Base-by-base conservation (phyloP, 2,888 invertebrate genomes). In the Neria commutata region DNA sequence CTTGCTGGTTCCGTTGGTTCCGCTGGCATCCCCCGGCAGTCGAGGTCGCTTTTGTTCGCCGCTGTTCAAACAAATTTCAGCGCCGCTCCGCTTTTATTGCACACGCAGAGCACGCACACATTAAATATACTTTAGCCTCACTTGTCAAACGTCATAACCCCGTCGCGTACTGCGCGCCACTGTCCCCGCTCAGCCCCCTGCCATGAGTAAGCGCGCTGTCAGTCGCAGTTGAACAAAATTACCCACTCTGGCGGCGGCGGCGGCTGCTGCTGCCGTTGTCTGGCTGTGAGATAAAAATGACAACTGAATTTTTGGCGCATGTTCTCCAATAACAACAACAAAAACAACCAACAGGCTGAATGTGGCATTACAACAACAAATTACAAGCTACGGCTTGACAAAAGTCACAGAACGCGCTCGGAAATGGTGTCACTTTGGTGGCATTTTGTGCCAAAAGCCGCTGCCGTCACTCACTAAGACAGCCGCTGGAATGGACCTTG, bases 81-180 rank as follows among this genome's bases (percentile, higher is more conserved):
- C 21, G 4, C 14, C 37, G 37, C 37, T 37, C n/a, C 6, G 24
- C 23, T 54, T 60, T 55, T 62, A 60, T 62, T 62, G 49, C 29
- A 60, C 63, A 65, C 59, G 60, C 65, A 63, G 60, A 46, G 55
- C 60, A 63, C 63, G 62, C 63, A 60, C 58, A 23, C 50, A 21
- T 53, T 55, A 61, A 60, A 56, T 54, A 62, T 60, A 64, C 58
- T 52, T 52, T 52, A 52, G 52, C 25, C 42, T 37, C 40, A 52
- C 25, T 52, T 52, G 52, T 52, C 52, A 40, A 37, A 40, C n/a
- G 19, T 34, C 50, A 16, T 17, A 42, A 19, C 16, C 19, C 45
- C 45, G 45, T 21, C 19, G 45, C 21, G 17, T 2, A 5, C 3
- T 45, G 10, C 48, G 48, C 8, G 4, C 11, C 26, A 23, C 4